Base-by-base conservation (phyloP, 1,140 invertebrate species). In the Hydropsyche tenuis region DNA sequence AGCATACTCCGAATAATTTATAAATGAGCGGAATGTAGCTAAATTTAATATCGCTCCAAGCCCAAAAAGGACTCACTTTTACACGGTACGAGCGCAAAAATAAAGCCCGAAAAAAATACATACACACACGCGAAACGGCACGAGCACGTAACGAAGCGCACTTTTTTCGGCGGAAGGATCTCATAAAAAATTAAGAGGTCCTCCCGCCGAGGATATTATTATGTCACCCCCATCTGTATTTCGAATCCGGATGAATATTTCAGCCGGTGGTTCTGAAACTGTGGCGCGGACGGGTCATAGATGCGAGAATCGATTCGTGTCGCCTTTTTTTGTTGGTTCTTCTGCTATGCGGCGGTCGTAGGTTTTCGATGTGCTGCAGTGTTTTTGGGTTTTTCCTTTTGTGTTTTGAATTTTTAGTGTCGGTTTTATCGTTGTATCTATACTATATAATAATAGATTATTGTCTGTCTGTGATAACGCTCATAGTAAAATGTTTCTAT, bases 181-280 rank as follows among this genome's bases (percentile, higher is more conserved):
- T 60, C 56, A 60, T 60, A 25, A 60, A 60, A 60, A 60, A 60
- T 60, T 60, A 60, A 14, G 22, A 22, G 22, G 18, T 20, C 23
- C 23, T 60, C 56, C 56, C 56, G 56, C 22, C 56, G 56, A 60
- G 56, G n/a, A 60, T 60, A 60, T 60, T 60, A 60, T 60, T 25
- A 27, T 27, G 56, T 60, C 16, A 16, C 16, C 16, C 56, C 56
- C 56, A 20, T 60, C 9, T 14, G 20, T 60, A 14, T 60, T 22
- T 60, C 25, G 20, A 9, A 22, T 60, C 22, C 20, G n/a, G 11
- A 9, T 60, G 23, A 60, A 60, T 60, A 60, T 60, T 60, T 60
- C 23, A 60, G 9, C n/a, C n/a, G 56, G 14, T 4, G 3, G 30
- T 9, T 37, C 9, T 37, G 30, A 4, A 37, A n/a, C n/a, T n/a